Evolutionary conservation across 1,140 invertebrate species (phyloP), one percentile per base, ranked within the genome.

Genomic region (Asbolus verrucosus): DNA sequence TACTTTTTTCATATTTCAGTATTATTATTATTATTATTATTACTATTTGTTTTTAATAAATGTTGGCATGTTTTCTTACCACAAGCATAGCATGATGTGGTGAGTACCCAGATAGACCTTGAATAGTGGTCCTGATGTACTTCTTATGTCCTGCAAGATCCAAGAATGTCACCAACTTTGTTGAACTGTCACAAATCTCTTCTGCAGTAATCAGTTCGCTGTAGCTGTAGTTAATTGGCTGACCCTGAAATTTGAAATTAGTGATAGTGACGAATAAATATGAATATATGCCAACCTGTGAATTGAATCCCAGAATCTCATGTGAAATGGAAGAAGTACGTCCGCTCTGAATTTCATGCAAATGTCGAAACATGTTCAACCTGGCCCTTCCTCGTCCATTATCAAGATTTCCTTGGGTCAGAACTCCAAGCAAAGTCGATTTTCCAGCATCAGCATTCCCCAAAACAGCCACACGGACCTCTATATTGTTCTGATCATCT

Each of bases 101-200:
- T 9, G 89, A 93, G 84, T 98, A 97, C 0, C 95, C 95, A 6
- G 93, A 95, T 1, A 99, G 82, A 0, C 97, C 97, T 78, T 97
- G 92, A 24, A 98, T 90, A 5, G 98, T 99, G 66, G 97, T 99
- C 75, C 93, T 88, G 74, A 98, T 86, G 81, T 99, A 99, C 81
- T 98, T 98, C 70, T 92, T 90, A 84, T 99, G 96, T 0, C 97
- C 98, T 3, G 97, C 97, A 70, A 99, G 84, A 85, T 99, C 98
- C 77, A 99, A 91, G 76, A 99, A 94, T 0, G 95, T 97, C 0
- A 99, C 92, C 30, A 98, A 83, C 83, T 97, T 97, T 3, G 92
- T 90, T 1, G 94, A 94, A 63, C 90, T 85, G 75, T 96, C 94
- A 74, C 93, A 95, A 43, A 99, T 98, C 77, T 98, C 94, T 82